Evolutionary conservation across 2,113 vertebrate species (phyloP), one percentile per base, ranked within the genome.

Genomic region (Hydrolagus affinis): DNA sequence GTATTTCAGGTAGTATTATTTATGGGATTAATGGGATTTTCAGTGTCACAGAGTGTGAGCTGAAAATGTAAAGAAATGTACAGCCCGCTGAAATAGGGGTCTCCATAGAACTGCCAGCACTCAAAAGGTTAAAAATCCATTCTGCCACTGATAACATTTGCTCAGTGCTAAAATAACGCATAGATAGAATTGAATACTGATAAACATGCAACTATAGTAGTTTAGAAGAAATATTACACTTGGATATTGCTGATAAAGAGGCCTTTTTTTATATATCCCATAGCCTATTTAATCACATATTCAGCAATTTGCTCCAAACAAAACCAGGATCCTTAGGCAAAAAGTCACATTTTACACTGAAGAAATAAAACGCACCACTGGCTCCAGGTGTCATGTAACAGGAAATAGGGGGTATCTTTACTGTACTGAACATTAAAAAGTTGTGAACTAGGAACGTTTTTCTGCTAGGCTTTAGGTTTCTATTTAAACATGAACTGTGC

Each of bases 281-380:
- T 9, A 30, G 64, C 21, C 78, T 62, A 83, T 66, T 83, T 83
- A 32, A 64, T 28, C 62, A 30, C 32, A 30, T 60, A 19, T 83
- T 83, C 62, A 28, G 76, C 57, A 23, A 15, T 32, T 17, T 25
- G 30, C 25, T 32, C 25, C 56, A 75, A 57, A 75, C 73, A 75
- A 83, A 32, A 83, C n/a, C 25, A 83, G 32, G 62, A 9, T 17
- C 19, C 78, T 80, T 80, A 62, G 44, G 28, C 59, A 80, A 66
- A 83, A 68, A 68, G 17, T 0, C 23, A 64, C 78, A 28, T 83
- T 83, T 83, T 66, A 28, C 59, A 80, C 60, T 28, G 25, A 64
- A 68, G 23, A 25, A 60, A 68, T 83, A 14, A 66, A 66, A 68
- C 66, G 25, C 62, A 66, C 66, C 66, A 17, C 62, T 83, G 62